Conservation (phyloP, 2,888 invertebrate species). For the Bhutanitis thaidina region DNA sequence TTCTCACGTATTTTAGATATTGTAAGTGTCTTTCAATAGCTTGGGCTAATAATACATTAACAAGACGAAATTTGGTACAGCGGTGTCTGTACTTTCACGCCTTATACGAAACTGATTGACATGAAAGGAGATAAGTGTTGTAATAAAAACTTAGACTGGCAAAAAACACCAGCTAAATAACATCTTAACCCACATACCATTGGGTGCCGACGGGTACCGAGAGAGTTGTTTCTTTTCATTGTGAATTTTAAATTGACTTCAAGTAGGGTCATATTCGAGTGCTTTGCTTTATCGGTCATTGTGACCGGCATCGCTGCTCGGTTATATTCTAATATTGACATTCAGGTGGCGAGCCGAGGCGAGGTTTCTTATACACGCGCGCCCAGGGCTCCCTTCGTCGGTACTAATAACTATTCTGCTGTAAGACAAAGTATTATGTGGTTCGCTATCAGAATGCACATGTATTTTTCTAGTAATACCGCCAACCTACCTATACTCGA, state of each 20-base stretch:
- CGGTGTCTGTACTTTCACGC: conserved; percentile 75
- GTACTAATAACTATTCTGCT: conserved; percentile 46
- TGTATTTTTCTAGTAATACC: conserved; percentile 23
- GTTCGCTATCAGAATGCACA: conserved; percentile 29
- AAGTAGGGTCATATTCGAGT: conserved; percentile 70
- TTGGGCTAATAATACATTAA: conserved; percentile 44
- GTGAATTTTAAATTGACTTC: conserved; percentile 69
- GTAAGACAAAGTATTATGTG: conserved; percentile 39
- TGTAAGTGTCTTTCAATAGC: conserved; percentile 41
- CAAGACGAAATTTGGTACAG: conserved; percentile 56
- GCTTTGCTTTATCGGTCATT: conserved; percentile 74
- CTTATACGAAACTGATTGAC: conserved; percentile 71
- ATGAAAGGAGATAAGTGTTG: conserved; percentile 72
- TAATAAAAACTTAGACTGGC: conserved; percentile 65
- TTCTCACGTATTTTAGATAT: conserved; percentile 37
- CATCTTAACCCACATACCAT: conserved; percentile 78
- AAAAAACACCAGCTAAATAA: conserved; percentile 72
- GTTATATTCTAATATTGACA: conserved; percentile 72
- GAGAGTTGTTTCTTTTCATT: conserved; percentile 51
- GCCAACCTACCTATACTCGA: conserved; percentile 11
- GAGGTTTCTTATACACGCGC: conserved; percentile 60
- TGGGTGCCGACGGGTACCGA: conserved; percentile 55
- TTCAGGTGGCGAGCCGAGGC: conserved; percentile 62
- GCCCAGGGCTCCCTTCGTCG: conserved; percentile 48
- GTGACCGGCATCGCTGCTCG: conserved; percentile 54